These are phyloP conservation scores for honey bee (Apis mellifera) DNA, from an alignment of 1,140 invertebrate genomes.

Conservation along the genomic window Amel_HAv3.1 CM009939.2:1374501-1375000, in stretches of 20 bases:
- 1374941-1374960: not conserved
- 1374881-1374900: too few relatives aligned
- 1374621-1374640: constrained; percentile 85
- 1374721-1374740: constrained; percentile 94
- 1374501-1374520: constrained; percentile 80
- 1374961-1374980: not conserved
- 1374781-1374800: not conserved
- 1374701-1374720: constrained; percentile 96
- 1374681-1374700: constrained; percentile 91
- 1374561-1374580: constrained; percentile 69
- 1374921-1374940: too few relatives aligned
- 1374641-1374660: constrained; percentile 78
- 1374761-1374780: not conserved
- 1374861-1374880: too few relatives aligned
- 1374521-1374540: constrained; percentile 79
- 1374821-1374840: not conserved
- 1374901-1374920: too few relatives aligned
- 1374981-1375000: not conserved
- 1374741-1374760: constrained; percentile 85
- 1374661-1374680: constrained; percentile 84
- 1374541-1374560: constrained; percentile 77
- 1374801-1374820: not conserved
- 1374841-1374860: too few relatives aligned
- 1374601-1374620: constrained; percentile 85
- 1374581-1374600: constrained; percentile 74